Base-by-base conservation (phyloP, 2,113 vertebrate genomes). In the Malurus melanocephalus region DNA sequence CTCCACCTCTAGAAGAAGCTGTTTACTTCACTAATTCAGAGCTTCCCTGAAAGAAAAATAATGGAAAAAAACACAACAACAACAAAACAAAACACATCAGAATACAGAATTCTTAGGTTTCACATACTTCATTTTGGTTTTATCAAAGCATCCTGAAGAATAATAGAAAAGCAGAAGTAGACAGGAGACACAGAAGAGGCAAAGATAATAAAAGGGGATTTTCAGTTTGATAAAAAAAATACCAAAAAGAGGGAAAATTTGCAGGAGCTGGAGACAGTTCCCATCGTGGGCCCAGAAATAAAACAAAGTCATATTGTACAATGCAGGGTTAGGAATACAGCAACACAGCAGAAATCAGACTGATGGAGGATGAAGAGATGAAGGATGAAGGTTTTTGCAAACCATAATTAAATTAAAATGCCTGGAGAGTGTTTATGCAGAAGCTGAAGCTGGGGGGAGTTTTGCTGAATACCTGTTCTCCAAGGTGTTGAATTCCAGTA, bases 131-230 rank as follows among this genome's bases (percentile, higher is more conserved):
- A 52, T 52, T n/a, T 16, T 1, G 0, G 10, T 65, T 87, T 57
- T 73, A 45, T 27, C 52, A 72, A 72, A 79, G 55, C 3, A 28
- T 46, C 28, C 11, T n/a, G 8, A 77, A 78, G 19, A 68, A 32
- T 43, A 52, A 40, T 10, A 32, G 9, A 69, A 53, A 11, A 33
- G 3, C 16, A 88, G 45, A 76, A 76, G 48, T 67, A 68, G 16
- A 13, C 18, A 80, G 23, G 3, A 51, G 7, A 42, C 4, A 32
- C 2, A 42, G 33, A 32, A 45, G 10, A 15, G 1, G 1, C 10
- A 73, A 59, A 60, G 9, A 64, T 30, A 35, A 24, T 1, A 55
- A 80, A 72, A 40, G 17, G 3, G 2, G 3, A 15, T 61, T 89
- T 91, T 78, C 13, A 40, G 16, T 9, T 72, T 2, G 14, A 6